These are phyloP conservation scores for Carassius auratus DNA, from an alignment of 2,113 vertebrate genomes.

Conservation along the genomic window DNA sequence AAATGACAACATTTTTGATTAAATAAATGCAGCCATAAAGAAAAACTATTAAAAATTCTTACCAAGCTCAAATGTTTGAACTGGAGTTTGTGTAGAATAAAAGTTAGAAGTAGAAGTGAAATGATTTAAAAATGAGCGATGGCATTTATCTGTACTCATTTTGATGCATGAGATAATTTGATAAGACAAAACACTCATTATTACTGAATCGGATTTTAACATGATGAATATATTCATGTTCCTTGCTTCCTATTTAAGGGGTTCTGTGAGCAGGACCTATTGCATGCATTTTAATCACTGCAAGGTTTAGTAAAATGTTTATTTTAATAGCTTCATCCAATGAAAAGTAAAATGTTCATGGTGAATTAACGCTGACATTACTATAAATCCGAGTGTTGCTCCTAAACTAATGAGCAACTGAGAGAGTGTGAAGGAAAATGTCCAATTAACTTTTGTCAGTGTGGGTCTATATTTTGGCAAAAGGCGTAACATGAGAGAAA, in stretches of 20 bases:
- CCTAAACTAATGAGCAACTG: background rate
- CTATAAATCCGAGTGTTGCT: background rate
- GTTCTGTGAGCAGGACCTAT: background rate
- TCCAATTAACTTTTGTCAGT: background rate
- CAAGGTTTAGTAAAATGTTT: background rate
- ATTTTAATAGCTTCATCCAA: background rate
- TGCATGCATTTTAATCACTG: constrained; percentile 14
- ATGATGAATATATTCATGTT: background rate
- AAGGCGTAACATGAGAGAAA: background rate
- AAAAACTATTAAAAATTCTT: background rate
- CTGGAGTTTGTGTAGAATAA: background rate
- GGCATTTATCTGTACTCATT: background rate
- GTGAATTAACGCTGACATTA: background rate
- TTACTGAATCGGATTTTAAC: background rate
- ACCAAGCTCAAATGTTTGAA: background rate
- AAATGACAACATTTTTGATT: background rate
- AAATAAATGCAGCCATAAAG: background rate
- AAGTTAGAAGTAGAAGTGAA: background rate
- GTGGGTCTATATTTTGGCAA: no score
- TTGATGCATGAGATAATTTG: constrained; percentile 1
- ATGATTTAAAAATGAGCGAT: background rate
- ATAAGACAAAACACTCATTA: background rate
- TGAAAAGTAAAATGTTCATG: background rate
- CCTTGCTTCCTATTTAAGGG: background rate
- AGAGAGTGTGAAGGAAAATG: background rate